These are phyloP conservation scores for Mimachlamys varia DNA, from an alignment of 2,888 invertebrate species.

Conservation along the genomic window DNA sequence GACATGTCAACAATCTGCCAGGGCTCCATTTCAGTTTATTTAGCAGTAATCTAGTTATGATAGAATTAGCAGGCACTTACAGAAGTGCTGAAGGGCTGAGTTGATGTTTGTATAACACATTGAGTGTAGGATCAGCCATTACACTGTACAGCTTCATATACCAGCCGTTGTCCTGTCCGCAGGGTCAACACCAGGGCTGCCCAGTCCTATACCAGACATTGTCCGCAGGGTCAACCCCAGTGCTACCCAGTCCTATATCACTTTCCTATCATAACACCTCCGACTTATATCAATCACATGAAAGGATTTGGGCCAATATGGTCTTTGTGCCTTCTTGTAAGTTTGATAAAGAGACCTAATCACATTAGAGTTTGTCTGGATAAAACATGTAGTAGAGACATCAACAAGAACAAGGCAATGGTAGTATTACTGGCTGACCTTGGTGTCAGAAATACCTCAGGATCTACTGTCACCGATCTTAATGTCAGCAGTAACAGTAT, in stretches of 20 bases:
- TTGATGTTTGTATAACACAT: conserved; percentile 11
- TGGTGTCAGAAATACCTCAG: not conserved
- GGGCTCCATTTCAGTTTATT: conserved; percentile 16
- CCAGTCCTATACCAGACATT: not conserved
- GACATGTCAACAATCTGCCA: conserved; percentile 6
- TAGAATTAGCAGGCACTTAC: conserved; percentile 34
- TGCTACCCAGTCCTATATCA: not conserved
- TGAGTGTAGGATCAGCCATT: conserved; percentile 11
- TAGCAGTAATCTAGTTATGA: conserved; percentile 18
- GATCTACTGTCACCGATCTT: not conserved
- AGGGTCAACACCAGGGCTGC: conserved; percentile 5
- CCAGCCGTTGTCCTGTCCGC: not conserved
- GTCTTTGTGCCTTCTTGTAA: conserved; percentile 22
- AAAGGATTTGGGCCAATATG: not conserved
- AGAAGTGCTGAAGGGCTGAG: not conserved
- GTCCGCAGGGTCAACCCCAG: conserved; percentile 1
- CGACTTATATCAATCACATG: not conserved
- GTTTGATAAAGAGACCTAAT: conserved; percentile 11
- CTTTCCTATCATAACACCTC: not conserved
- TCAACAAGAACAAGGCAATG: not conserved
- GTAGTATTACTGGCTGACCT: not conserved
- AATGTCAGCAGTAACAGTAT: not conserved
- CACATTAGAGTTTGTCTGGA: conserved; percentile 5
- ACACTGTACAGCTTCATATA: not conserved
- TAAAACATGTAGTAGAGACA: not conserved